Base-by-base conservation (phyloP, 2,113 vertebrate species). In the Thunnus maccoyii region DNA sequence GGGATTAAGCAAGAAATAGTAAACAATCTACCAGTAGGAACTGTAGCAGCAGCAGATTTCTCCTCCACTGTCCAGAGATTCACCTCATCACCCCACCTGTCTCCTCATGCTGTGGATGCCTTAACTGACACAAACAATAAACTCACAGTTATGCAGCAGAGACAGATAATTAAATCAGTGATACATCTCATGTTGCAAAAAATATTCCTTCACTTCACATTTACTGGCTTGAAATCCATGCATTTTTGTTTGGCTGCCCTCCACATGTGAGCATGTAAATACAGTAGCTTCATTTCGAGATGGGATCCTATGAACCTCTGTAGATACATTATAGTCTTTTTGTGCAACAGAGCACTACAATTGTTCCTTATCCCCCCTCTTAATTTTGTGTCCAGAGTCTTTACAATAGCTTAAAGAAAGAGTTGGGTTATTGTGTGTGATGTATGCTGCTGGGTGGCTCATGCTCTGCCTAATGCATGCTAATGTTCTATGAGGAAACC, bases 401-500 rank as follows among this genome's bases (percentile, higher is more conserved):
- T 22, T 22, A 16, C 30, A 52, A 10, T 52, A 25, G 17, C 50
- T 62, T 69, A 51, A 69, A 48, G 18, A 14, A 11, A 75, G 54
- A 47, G 30, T 15, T 7, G 9, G n/a, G 56, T 41, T 22, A 50
- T 52, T 62, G 25, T 80, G 54, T 73, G 36, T 30, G 20, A 75
- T 61, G 57, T 64, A 75, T 56, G 67, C 57, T 61, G 75, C 64
- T 61, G 70, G 15, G 74, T 27, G 64, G 47, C 51, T 69, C 62
- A 55, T 36, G 22, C 55, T 47, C 61, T 61, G 67, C 51, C 72
- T 78, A 72, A 79, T 80, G 83, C 52, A 17, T 70, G 48, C 61
- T 78, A 87, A 87, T 86, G 80, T 84, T 84, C 80, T 81, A 55
- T 83, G 82, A 72, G 82, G 65, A 86, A 77, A 78, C 41, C 83